Percentiles rank a stretch among this genome's conserved stretches.
These are phyloP conservation scores for Hymenochirus boettgeri DNA, from an alignment of 2,113 vertebrate genomes.

Conservation along the genomic window DNA sequence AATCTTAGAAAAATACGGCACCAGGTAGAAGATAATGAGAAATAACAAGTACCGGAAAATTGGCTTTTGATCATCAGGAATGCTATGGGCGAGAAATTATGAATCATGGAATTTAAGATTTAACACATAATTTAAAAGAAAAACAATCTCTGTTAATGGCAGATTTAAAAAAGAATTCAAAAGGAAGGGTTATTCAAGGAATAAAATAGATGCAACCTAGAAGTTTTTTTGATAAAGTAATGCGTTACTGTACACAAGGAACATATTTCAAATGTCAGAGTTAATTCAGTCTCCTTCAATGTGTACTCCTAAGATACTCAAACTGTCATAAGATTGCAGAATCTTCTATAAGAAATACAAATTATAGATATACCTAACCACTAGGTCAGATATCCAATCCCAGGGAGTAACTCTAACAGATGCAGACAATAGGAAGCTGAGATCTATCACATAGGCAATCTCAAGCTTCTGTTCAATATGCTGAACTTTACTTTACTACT, in stretches of 20 bases:
- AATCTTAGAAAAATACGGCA: too few species aligned
- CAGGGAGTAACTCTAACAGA: conserved; percentile 3
- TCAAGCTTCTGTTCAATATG: conserved; percentile 1
- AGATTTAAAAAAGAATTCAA: too few species aligned
- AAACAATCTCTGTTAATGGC: too few species aligned
- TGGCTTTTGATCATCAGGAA: too few species aligned
- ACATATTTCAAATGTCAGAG: conserved; percentile 34
- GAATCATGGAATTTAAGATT: too few species aligned
- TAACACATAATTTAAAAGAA: too few species aligned
- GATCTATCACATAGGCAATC: not conserved
- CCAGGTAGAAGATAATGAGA: too few species aligned
- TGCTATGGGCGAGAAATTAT: too few species aligned
- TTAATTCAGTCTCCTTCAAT: conserved; percentile 35
- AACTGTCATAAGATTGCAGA: conserved; percentile 33
- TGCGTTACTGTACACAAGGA: conserved; percentile 22
- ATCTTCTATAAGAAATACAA: conserved; percentile 34
- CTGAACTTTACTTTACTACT: too few species aligned
- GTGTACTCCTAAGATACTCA: conserved; percentile 33
- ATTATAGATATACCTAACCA: conserved; percentile 38
- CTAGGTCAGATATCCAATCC: conserved; percentile 35
- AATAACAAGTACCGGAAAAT: too few species aligned
- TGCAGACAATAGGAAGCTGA: conserved; percentile 15
- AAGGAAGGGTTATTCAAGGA: not conserved
- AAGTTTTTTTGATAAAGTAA: not conserved
- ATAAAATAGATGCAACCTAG: not conserved